Percentiles rank a stretch among this genome's conserved stretches.
phyloP scores from a whole-genome alignment of 2,888 invertebrate genomes.

The Leptopilina syphax region DNA sequence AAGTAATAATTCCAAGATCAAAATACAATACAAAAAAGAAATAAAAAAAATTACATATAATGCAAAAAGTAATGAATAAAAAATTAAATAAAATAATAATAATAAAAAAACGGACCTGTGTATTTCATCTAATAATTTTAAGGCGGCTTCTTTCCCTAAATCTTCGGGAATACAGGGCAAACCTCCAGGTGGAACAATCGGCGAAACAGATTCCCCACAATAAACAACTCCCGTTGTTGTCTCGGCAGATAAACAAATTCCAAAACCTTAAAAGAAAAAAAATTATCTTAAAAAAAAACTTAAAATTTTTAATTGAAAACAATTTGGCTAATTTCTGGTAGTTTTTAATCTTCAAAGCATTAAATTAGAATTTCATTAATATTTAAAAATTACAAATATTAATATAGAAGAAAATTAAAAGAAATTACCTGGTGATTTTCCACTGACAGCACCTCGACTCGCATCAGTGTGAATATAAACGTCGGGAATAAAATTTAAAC shows the following conservation, averaged over 20 bases:
- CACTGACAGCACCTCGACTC: constrained; percentile 90
- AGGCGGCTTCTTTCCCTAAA: constrained; percentile 89
- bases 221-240: constrained; percentile 90
- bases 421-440: constrained; percentile 86
- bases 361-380: too few species aligned
- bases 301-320: neutral
- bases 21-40: too few species aligned
- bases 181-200: constrained; percentile 69
- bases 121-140: constrained; percentile 91
- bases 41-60: constrained; percentile 7
- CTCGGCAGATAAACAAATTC: constrained; percentile 93
- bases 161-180: constrained; percentile 92
- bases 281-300: constrained; percentile 12
- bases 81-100: too few species aligned
- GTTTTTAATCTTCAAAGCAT: too few species aligned
- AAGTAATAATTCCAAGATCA: too few species aligned
- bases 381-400: neutral
- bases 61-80: too few species aligned
- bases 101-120: constrained; percentile 77
- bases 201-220: constrained; percentile 75
- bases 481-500: constrained; percentile 95
- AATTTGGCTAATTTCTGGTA: too few species aligned
- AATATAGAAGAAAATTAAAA: constrained; percentile 4
- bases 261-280: constrained; percentile 82
- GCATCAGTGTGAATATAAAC: constrained; percentile 97